These are phyloP conservation scores for Caranx ignobilis DNA, from an alignment of 2,113 vertebrate species.

Conservation along the genomic window DNA sequence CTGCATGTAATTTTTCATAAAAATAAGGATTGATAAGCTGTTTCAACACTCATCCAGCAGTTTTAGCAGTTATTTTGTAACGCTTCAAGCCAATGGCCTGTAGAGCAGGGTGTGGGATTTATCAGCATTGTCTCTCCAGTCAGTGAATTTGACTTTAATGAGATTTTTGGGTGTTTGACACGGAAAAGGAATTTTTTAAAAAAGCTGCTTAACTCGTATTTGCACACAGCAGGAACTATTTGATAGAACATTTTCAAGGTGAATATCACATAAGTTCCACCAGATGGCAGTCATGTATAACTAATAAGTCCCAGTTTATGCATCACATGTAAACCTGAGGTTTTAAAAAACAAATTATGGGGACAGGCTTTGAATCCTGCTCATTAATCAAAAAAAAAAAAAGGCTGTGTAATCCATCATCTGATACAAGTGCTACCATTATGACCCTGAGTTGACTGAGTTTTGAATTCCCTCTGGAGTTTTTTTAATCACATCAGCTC, in stretches of 20 bases:
- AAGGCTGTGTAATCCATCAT: background rate
- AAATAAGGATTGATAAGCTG: background rate
- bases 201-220: background rate
- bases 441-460: background rate
- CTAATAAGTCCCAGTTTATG: background rate
- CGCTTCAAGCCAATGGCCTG: background rate
- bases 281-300: slow-evolving; percentile 52
- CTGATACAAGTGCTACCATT: background rate
- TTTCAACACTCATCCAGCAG: background rate
- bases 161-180: background rate
- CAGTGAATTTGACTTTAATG: background rate
- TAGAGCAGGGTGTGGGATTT: background rate
- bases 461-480: background rate
- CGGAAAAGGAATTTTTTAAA: background rate
- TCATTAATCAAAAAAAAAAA: background rate
- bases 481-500: background rate
- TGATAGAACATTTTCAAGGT: background rate
- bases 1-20: background rate
- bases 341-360: background rate
- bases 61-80: background rate
- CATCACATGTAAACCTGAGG: background rate
- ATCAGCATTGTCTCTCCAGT: background rate
- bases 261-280: background rate
- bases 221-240: background rate
- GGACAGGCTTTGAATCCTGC: background rate